Conservation (phyloP, 2,888 invertebrate species). For the Mimachlamys varia region DNA sequence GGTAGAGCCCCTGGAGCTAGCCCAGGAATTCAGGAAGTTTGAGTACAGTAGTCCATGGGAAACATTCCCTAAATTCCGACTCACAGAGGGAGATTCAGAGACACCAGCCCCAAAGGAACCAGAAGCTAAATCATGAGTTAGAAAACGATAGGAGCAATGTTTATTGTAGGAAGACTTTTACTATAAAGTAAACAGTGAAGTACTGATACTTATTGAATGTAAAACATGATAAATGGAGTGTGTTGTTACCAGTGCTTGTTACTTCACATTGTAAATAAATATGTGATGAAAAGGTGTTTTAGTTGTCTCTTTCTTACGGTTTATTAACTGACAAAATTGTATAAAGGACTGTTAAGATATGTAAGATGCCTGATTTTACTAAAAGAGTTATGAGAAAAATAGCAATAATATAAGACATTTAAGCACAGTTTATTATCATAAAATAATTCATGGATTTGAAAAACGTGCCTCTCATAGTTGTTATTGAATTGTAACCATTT, state of each 20-base stretch:
- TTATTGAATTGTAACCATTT: too few relatives aligned
- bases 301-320: neutral
- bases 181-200: neutral
- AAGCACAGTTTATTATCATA: too few relatives aligned
- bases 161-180: neutral
- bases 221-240: neutral
- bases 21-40: conserved; percentile 98
- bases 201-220: neutral
- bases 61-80: conserved; percentile 89
- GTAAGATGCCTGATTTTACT: too few relatives aligned
- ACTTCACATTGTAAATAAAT: conserved; percentile 17
- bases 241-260: neutral
- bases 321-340: too few relatives aligned
- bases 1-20: conserved; percentile 96
- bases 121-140: neutral
- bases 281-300: neutral
- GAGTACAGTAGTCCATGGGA: conserved; percentile 99
- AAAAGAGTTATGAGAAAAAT: too few relatives aligned
- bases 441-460: too few relatives aligned
- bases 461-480: too few relatives aligned
- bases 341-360: too few relatives aligned
- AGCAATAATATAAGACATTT: too few relatives aligned
- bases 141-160: neutral
- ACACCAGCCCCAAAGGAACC: neutral
- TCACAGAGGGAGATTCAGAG: neutral